phyloP scores from a whole-genome alignment of 2,797 vertebrate species.

The Poeciliopsis infans region DNA sequence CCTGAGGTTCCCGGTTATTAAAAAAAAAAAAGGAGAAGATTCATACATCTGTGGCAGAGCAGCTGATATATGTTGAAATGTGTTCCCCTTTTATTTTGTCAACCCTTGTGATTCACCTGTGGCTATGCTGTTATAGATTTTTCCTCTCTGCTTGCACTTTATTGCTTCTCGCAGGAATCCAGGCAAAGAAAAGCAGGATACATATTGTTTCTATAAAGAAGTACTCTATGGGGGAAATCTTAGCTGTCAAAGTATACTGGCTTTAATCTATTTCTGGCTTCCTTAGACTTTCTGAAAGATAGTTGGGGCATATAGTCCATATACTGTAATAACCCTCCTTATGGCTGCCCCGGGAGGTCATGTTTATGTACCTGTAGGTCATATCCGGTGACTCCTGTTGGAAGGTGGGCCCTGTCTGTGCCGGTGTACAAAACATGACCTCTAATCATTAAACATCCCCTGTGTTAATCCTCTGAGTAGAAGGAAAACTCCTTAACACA shows the following conservation, averaged over 20 bases:
- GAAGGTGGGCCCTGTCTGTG: background rate
- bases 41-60: slow-evolving; percentile 10
- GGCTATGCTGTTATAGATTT: slow-evolving; percentile 57
- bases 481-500: background rate
- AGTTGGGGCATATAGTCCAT: slow-evolving; percentile 17
- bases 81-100: slow-evolving; percentile 15
- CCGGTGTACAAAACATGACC: slow-evolving; percentile 11
- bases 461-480: slow-evolving; percentile 14
- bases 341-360: slow-evolving; percentile 10
- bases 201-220: slow-evolving; percentile 40
- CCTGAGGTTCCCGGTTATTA: slow-evolving; percentile 22
- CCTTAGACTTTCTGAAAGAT: slow-evolving; percentile 1
- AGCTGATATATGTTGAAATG: slow-evolving; percentile 29
- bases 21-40: slow-evolving; percentile 13
- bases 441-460: slow-evolving; percentile 30
- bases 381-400: background rate
- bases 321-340: slow-evolving; percentile 2
- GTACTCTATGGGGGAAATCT: slow-evolving; percentile 32
- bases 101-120: slow-evolving; percentile 42
- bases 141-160: slow-evolving; percentile 18
- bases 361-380: slow-evolving; percentile 31
- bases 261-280: slow-evolving; percentile 2
- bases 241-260: background rate
- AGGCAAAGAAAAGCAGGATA: slow-evolving; percentile 14
- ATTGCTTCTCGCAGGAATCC: slow-evolving; percentile 10